These are phyloP conservation scores for Cyclophora punctaria DNA, from an alignment of 2,888 invertebrate genomes.

Conservation along the genomic window DNA sequence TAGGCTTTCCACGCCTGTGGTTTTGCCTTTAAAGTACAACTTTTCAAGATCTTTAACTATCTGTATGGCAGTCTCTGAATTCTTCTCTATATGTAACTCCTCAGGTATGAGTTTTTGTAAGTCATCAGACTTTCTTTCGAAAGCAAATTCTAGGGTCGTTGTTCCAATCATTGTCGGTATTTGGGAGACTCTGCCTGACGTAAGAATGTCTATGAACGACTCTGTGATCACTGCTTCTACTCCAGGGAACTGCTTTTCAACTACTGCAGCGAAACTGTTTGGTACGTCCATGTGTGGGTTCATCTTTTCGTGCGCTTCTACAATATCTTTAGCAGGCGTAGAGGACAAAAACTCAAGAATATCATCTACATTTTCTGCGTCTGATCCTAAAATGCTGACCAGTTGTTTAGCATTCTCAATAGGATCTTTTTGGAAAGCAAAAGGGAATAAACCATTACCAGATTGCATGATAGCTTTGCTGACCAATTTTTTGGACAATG, in stretches of 20 bases:
- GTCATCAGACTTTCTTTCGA: constrained; percentile 37
- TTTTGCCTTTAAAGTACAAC: constrained; percentile 47
- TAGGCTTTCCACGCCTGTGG: constrained; percentile 35
- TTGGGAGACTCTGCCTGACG: constrained; percentile 52
- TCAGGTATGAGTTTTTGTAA: constrained; percentile 47
- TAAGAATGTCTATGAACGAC: constrained; percentile 45
- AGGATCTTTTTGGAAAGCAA: constrained; percentile 43
- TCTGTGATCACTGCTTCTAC: constrained; percentile 53
- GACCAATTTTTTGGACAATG: constrained; percentile 46
- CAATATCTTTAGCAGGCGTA: constrained; percentile 49
- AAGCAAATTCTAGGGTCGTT: constrained; percentile 41
- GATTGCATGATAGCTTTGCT: constrained; percentile 59
- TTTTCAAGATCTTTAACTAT: constrained; percentile 43
- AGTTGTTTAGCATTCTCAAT: constrained; percentile 45
- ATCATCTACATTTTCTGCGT: constrained; percentile 45
- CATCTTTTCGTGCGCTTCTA: constrained; percentile 38
- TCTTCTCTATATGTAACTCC: constrained; percentile 43
- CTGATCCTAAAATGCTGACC: constrained; percentile 47
- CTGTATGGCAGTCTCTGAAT: constrained; percentile 39
- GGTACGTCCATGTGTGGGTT: constrained; percentile 14
- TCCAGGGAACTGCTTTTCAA: constrained; percentile 58
- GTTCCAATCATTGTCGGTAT: constrained; percentile 57
- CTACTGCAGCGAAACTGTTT: constrained; percentile 34
- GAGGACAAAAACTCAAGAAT: constrained; percentile 52
- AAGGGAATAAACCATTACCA: constrained; percentile 39